Percentiles rank a stretch among this genome's conserved stretches.
phyloP scores from a whole-genome alignment of 2,888 invertebrate species.

The Cheiracanthium punctorium region DNA sequence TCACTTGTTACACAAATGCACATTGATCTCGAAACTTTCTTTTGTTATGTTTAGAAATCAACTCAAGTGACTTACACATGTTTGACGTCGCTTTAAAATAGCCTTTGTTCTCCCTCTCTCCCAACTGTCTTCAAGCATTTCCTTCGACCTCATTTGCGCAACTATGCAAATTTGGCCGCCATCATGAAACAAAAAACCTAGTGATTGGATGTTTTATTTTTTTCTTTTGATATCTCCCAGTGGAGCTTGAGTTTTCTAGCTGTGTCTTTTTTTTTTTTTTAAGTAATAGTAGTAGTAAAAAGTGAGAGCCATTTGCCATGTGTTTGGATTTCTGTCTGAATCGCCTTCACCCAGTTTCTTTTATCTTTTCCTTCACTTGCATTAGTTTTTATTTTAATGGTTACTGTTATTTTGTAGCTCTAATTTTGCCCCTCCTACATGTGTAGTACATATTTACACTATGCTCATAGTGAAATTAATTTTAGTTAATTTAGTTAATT shows the following conservation, averaged over 20 bases:
- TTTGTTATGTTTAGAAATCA: constrained; percentile 16
- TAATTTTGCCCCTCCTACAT: too few relatives aligned
- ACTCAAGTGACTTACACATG: constrained; percentile 18
- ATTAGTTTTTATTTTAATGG: background rate
- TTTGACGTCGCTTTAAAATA: constrained; percentile 26
- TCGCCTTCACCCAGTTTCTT: constrained; percentile 18
- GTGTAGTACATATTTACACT: too few relatives aligned
- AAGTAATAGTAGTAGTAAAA: too few relatives aligned
- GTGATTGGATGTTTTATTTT: constrained; percentile 15
- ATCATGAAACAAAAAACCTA: constrained; percentile 36
- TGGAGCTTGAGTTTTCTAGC: background rate
- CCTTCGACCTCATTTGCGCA: constrained; percentile 49
- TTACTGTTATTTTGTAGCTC: background rate
- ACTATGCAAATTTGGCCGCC: constrained; percentile 47
- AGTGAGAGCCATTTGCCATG: constrained; percentile 9
- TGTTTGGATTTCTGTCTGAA: background rate
- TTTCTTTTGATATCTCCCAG: background rate
- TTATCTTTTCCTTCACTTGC: background rate
- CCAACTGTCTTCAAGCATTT: constrained; percentile 48
- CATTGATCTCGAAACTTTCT: background rate
- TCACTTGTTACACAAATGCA: background rate
- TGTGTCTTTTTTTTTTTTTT: constrained; percentile 11
- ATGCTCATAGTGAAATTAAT: too few relatives aligned
- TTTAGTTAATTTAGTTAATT: too few relatives aligned
- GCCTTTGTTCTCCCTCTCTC: constrained; percentile 36